Evolutionary conservation across 2,113 vertebrate genomes (phyloP), one percentile per base, ranked within the genome.

Genomic region (Silurus asotus): DNA sequence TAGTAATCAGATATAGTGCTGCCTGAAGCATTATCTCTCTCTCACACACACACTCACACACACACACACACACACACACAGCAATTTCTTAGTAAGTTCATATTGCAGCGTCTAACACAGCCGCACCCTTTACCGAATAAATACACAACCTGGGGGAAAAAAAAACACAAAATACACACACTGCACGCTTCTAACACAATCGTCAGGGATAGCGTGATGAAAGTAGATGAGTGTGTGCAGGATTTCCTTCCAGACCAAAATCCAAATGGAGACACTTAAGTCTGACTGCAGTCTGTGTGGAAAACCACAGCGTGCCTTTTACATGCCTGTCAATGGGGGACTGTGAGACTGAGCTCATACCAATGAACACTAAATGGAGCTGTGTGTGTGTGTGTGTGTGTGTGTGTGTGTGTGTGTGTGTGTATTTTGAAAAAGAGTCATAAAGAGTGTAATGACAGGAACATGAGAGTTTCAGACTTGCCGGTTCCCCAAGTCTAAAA

Each of bases 21-120:
- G 51, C 25, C 11, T 37, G 53, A 13, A 56, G n/a, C 1, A 3
- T 58, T 78, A 28, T 77, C 75, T 58, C 53, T 9, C 53, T 17
- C 67, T 19, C 70, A 1, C 51, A 15, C 49, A 23, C 70, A 23
- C 70, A 49, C 69, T 7, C 28, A 17, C 69, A 48, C 69, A 17
- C 69, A 48, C 69, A 11, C 67, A 19, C 49, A 76, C 49, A 76
- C 65, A 69, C 74, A 76, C 74, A 51, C 74, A 76, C 49, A 14
- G 1, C 9, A 5, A 13, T 25, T 28, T 25, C 11, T 77, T 23
- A 55, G 51, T 15, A 55, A 25, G 13, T 77, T 77, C 8, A 49
- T 55, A 55, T 25, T 25, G 15, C 2, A 13, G 11, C n/a, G 23
- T 23, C 72, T 69, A 28, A 25, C 23, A 45, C 28, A 72, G 37